Evolutionary conservation across 2,797 vertebrate species (phyloP).

Genomic region (Salmo trutta): DNA sequence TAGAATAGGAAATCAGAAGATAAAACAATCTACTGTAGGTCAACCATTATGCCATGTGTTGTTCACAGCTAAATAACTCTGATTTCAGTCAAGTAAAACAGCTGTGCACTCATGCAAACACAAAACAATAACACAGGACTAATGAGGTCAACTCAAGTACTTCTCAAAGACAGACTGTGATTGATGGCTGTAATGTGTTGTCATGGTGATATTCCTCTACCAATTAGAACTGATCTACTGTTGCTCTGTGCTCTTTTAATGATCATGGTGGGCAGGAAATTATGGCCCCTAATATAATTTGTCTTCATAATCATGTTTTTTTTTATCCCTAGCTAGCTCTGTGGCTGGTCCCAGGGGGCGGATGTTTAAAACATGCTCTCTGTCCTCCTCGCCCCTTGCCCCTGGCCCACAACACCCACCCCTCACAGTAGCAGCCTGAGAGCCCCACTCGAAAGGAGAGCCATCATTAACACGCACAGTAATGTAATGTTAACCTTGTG

Average conservation of each 20-base stretch:
- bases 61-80: neutral
- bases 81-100: neutral
- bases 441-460: slow-evolving; percentile 46
- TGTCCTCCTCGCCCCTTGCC: slow-evolving; percentile 21
- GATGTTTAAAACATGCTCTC: slow-evolving; percentile 66
- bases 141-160: slow-evolving; percentile 79
- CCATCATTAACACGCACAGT: slow-evolving; percentile 62
- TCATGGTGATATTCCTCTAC: slow-evolving; percentile 84
- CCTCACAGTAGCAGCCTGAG: slow-evolving; percentile 29
- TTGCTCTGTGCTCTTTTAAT: slow-evolving; percentile 83
- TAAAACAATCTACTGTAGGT: too few relatives aligned
- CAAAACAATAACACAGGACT: slow-evolving; percentile 6
- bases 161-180: slow-evolving; percentile 71
- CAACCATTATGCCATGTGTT: neutral
- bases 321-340: slow-evolving; percentile 82
- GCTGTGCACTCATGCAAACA: neutral
- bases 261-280: slow-evolving; percentile 84
- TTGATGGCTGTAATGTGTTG: slow-evolving; percentile 79
- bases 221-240: slow-evolving; percentile 93
- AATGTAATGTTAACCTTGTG: slow-evolving; percentile 56
- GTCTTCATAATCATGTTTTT: slow-evolving; percentile 89
- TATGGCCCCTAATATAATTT: slow-evolving; percentile 88
- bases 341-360: slow-evolving; percentile 73
- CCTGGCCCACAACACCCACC: neutral
- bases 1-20: too few relatives aligned